These are phyloP conservation scores for Parnassius orleans DNA, from an alignment of 2,888 invertebrate genomes.

Conservation along the genomic window DNA sequence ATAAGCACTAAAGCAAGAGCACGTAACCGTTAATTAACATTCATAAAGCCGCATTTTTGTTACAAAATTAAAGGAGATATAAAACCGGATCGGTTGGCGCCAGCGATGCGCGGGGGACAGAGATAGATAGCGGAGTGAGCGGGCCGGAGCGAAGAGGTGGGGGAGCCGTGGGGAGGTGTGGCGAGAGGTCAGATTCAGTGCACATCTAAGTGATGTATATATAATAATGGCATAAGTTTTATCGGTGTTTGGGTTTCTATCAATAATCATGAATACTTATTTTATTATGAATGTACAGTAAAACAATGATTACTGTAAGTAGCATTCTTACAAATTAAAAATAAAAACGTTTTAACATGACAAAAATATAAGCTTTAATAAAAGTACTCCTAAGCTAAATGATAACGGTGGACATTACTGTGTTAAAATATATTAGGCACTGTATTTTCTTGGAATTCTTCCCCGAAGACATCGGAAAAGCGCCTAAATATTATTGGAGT, in stretches of 20 bases:
- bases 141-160: constrained; percentile 31
- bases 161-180: constrained; percentile 40
- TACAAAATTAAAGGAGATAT: constrained; percentile 32
- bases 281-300: no score
- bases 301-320: no score
- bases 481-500: no score
- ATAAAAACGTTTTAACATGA: no score
- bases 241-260: constrained; percentile 13
- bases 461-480: no score
- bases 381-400: no score
- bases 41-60: constrained; percentile 17
- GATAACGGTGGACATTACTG: no score
- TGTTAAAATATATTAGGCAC: no score
- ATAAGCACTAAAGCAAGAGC: constrained; percentile 5
- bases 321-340: no score
- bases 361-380: no score
- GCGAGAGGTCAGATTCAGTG: constrained; percentile 61
- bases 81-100: constrained; percentile 57
- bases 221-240: constrained; percentile 29
- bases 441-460: no score
- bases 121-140: constrained; percentile 21
- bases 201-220: constrained; percentile 41
- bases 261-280: background rate
- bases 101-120: constrained; percentile 53
- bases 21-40: constrained; percentile 11